Base-by-base conservation (phyloP, 2,797 vertebrate species). In the Onychomys torridus region DNA sequence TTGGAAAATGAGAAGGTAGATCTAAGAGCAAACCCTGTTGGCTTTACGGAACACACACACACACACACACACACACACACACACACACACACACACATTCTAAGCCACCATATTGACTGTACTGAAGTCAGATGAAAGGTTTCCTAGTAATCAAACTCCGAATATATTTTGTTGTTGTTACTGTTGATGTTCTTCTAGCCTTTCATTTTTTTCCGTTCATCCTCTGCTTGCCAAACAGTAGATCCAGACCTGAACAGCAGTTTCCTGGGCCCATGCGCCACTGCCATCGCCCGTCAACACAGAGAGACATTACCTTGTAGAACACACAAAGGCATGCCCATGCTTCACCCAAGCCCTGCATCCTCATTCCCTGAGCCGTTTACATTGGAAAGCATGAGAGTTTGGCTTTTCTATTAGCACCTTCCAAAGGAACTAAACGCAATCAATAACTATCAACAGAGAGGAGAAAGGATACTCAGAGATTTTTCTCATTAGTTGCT, bases 401-500 rank as follows among this genome's bases (percentile, higher is more conserved):
- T 96, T 98, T 93, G 97, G 96, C 52, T 87, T 97, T 98, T 98
- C 79, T 88, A 94, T 96, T 92, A 90, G 98, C 98, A 97, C 97
- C 98, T 97, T 98, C 93, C 49, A 95, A 98, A 98, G 96, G 61
- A 67, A 84, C 76, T 73, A 2, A 84, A 92, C 52, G 34, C 40
- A 71, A 71, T 92, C 96, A 69, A 90, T 43, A 87, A 69, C 89
- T 46, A 91, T 81, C 92, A 46, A 10, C 84, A 77, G 93, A 94
- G 93, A 98, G 63, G 52, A 73, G 46, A 96, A 95, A 93, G 93
- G 89, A 97, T 98, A 98, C 91, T 98, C 96, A 98, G 97, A 98
- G 97, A 97, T 97, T 97, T 98, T 98, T 98, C 97, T 98, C 97
- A 97, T 98, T 98, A 98, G 95, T 97, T 98, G 98, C 98, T 98